Base-by-base conservation (phyloP, 2,888 invertebrate species). In the Cosmorhoe ocellata region DNA sequence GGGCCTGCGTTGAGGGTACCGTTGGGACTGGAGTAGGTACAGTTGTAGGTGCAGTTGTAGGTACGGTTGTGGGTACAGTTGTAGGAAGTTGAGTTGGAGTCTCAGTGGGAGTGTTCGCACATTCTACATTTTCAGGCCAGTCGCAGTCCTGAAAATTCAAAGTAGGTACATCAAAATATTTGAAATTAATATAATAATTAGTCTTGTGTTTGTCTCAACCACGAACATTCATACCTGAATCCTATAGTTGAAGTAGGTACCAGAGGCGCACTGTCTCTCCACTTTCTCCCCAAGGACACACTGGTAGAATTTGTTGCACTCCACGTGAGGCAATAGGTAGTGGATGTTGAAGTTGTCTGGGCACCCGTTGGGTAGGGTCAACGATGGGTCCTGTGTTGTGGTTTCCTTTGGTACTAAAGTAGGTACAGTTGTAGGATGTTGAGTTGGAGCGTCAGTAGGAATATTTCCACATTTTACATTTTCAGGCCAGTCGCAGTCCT, bases 271-370 rank as follows among this genome's bases (percentile, higher is more conserved):
- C 0, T 47, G 38, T 10, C 61, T 61, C 32, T 64, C 61, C 0
- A 67, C 63, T 24, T 58, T 61, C 10, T 71, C 53, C 2, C 77
- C 78, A 11, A 56, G 48, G 1, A 66, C 62, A 41, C 79, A 79
- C 12, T 69, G 64, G 50, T 78, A 78, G 66, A 71, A 77, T 24
- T 62, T 65, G 18, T 48, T 48, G 46, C 79, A 79, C 6, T 74
- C 54, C 42, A 68, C 67, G 34, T 79, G 76, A 0, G 77, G 76
- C 2, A 78, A 38, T 0, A 75, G 56, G 2, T 56, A 49, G 13
- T 76, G 67, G 3, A 69, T 37, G 14, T 58, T 34, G 32, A 61
- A 70, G 49, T 74, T 61, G 1, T 56, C 59, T 0, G 52, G 52
- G 11, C 52, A 52, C 3, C 49, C 53, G 18, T 48, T 51, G 14